Evolutionary conservation across 2,888 invertebrate species (phyloP).

Genomic region (Cheilosia soror): DNA sequence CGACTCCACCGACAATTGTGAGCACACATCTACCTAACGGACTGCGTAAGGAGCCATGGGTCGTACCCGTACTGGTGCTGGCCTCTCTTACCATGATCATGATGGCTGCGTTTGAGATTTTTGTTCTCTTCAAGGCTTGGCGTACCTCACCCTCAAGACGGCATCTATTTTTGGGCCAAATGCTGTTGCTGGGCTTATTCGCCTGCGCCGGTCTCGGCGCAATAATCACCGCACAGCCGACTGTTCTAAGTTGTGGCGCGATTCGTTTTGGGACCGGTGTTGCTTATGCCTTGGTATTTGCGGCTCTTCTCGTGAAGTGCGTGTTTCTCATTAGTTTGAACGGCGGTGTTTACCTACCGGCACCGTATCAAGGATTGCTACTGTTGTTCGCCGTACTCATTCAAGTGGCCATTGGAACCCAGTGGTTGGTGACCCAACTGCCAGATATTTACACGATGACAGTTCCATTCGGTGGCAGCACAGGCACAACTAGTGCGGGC

Average conservation of each 20-base stretch:
- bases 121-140: slow-evolving; percentile 93
- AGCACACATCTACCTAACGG: slow-evolving; percentile 82
- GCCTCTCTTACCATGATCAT: slow-evolving; percentile 93
- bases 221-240: slow-evolving; percentile 91
- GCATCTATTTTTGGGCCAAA: slow-evolving; percentile 94
- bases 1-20: slow-evolving; percentile 80
- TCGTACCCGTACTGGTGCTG: slow-evolving; percentile 93
- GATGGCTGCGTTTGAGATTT: slow-evolving; percentile 94
- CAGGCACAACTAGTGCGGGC: slow-evolving; percentile 77
- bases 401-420: slow-evolving; percentile 92
- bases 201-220: slow-evolving; percentile 92
- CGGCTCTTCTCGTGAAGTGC: slow-evolving; percentile 96
- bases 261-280: slow-evolving; percentile 93
- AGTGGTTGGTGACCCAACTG: slow-evolving; percentile 93
- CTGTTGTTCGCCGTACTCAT: slow-evolving; percentile 96
- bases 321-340: slow-evolving; percentile 96
- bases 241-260: slow-evolving; percentile 91
- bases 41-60: slow-evolving; percentile 93
- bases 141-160: slow-evolving; percentile 92
- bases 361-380: slow-evolving; percentile 95
- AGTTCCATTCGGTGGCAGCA: slow-evolving; percentile 79
- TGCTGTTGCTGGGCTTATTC: slow-evolving; percentile 92
- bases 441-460: slow-evolving; percentile 86
- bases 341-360: slow-evolving; percentile 95
- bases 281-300: slow-evolving; percentile 93